Conservation (phyloP, 2,797 vertebrate species). For the Odontamblyopus lacepedii region DNA sequence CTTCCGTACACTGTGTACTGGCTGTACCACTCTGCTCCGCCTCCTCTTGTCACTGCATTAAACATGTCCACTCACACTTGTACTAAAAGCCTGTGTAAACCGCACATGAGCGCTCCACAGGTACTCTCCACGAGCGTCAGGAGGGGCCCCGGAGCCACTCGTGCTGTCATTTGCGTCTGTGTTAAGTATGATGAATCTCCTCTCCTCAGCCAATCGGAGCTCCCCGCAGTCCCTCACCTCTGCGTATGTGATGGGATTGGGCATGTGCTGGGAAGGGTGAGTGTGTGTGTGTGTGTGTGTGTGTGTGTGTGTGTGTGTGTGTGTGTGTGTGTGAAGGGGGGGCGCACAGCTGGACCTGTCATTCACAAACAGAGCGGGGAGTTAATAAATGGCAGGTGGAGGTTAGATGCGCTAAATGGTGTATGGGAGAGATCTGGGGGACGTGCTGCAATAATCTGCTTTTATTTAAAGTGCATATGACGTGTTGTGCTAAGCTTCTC, state of each 20-base stretch:
- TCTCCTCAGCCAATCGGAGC: slow-evolving; percentile 74
- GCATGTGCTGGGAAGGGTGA: slow-evolving; percentile 32
- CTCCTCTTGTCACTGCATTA: neutral
- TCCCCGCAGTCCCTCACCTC: slow-evolving; percentile 76
- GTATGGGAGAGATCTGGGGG: neutral
- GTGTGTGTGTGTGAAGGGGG: slow-evolving; percentile 17
- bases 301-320: neutral
- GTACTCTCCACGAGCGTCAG: neutral
- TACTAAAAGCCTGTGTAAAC: neutral
- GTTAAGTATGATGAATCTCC: slow-evolving; percentile 83
- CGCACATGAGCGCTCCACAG: neutral
- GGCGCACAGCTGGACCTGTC: slow-evolving; percentile 50
- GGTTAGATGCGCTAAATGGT: neutral
- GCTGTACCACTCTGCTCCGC: neutral
- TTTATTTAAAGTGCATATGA: neutral
- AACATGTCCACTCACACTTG: neutral
- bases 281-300: neutral
- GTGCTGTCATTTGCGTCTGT: slow-evolving; percentile 76
- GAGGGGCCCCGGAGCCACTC: neutral
- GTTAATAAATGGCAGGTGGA: slow-evolving; percentile 55
- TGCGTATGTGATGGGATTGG: slow-evolving; percentile 77
- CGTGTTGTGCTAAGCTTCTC: no score
- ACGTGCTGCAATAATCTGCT: neutral
- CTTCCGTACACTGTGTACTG: no score
- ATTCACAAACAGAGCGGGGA: slow-evolving; percentile 34